These are phyloP conservation scores for Notarius quadriscutis DNA, from an alignment of 2,113 vertebrate species.

Conservation along the genomic window DNA sequence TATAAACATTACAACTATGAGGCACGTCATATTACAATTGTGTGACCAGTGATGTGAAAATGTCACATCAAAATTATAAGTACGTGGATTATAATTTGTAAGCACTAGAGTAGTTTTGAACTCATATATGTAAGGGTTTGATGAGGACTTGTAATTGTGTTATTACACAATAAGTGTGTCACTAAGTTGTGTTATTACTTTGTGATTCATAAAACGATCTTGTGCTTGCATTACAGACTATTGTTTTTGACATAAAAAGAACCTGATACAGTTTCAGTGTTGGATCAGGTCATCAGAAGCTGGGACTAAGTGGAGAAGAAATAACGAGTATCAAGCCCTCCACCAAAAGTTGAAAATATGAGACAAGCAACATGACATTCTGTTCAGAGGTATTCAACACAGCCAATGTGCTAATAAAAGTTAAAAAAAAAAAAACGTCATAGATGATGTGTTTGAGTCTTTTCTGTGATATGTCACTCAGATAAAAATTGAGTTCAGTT, in stretches of 20 bases:
- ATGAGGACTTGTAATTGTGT: neutral
- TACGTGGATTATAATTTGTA: neutral
- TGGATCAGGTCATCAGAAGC: neutral
- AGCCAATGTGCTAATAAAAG: neutral
- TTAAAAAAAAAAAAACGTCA: neutral
- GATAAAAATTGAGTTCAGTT: neutral
- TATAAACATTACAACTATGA: neutral
- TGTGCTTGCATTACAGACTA: neutral
- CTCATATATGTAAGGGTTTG: neutral
- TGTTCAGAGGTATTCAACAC: neutral
- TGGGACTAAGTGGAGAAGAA: neutral
- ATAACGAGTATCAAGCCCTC: neutral
- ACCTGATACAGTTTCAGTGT: neutral
- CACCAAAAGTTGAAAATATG: neutral
- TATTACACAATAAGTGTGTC: neutral
- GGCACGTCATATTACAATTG: neutral
- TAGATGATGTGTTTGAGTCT: neutral
- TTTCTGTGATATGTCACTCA: neutral
- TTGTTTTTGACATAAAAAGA: neutral
- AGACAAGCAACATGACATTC: neutral
- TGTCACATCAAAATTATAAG: neutral
- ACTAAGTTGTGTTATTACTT: neutral
- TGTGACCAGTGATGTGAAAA: neutral
- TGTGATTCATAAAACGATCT: neutral
- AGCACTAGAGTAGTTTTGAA: neutral